Conservation (phyloP, 64 coral and sea anemone species). For the Catalaphyllia jardinei region DNA sequence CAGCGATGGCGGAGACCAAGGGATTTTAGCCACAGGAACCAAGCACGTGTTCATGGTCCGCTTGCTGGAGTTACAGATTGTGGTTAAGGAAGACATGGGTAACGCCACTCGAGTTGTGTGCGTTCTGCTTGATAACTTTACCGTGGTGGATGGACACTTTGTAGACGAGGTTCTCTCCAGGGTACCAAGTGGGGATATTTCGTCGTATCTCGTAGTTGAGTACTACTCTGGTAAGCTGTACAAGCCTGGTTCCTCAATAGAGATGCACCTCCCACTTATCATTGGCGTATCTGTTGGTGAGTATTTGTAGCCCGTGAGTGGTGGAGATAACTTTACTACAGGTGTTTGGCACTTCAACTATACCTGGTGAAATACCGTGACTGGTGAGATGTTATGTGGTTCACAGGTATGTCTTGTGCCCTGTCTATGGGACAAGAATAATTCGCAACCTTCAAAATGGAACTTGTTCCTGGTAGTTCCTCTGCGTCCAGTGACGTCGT, state of each 20-base stretch:
- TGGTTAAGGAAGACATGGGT: conserved; percentile 16
- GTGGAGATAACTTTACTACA: too few relatives aligned
- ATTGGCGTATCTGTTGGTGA: conserved; percentile 67
- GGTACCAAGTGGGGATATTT: conserved; percentile 46
- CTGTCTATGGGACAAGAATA: too few relatives aligned
- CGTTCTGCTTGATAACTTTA: conserved; percentile 79
- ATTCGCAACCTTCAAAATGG: too few relatives aligned
- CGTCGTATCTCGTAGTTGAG: conserved; percentile 40
- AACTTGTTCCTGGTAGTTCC: too few relatives aligned
- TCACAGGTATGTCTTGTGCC: too few relatives aligned
- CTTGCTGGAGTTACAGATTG: conserved; percentile 45
- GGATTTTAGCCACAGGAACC: neutral
- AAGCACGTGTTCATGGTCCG: conserved; percentile 81
- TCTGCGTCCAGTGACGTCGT: too few relatives aligned
- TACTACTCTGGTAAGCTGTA: conserved; percentile 79
- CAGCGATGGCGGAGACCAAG: neutral
- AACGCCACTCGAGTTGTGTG: conserved; percentile 40
- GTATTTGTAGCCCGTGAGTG: neutral
- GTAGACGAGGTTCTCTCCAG: conserved; percentile 66
- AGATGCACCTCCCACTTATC: conserved; percentile 39
- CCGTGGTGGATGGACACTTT: conserved; percentile 56
- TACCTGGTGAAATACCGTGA: too few relatives aligned
- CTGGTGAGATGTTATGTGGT: too few relatives aligned
- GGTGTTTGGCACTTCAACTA: too few relatives aligned
- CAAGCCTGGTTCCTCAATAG: conserved; percentile 1